Evolutionary conservation across 2,888 invertebrate species (phyloP).

Genomic region (Pachycephus smyrnensis): DNA sequence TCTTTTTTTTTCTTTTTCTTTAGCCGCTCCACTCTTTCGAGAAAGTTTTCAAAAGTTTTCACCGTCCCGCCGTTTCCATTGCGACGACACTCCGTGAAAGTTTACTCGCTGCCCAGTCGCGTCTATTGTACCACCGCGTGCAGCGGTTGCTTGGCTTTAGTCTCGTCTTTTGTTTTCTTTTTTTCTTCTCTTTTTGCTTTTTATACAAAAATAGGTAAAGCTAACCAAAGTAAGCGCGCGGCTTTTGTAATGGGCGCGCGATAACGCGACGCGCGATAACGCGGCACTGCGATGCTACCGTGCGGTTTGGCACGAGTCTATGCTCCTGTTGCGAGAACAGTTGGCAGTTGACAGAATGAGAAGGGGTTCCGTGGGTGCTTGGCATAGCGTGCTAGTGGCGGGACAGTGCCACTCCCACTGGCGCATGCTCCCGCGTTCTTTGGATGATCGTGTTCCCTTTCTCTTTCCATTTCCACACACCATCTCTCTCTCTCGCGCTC

Average conservation of each 20-base stretch:
- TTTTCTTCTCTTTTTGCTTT: no score
- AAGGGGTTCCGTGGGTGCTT: slow-evolving; percentile 55
- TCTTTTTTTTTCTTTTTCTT: no score
- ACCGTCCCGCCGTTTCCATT: no score
- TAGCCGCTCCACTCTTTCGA: no score
- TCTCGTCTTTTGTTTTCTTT: no score
- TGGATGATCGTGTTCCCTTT: not conserved
- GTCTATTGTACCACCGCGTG: no score
- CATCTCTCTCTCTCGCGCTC: not conserved
- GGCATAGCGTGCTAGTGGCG: slow-evolving; percentile 42
- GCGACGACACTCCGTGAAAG: no score
- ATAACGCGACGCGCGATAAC: slow-evolving; percentile 11
- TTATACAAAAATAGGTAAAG: no score
- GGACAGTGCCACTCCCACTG: slow-evolving; percentile 57
- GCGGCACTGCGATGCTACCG: slow-evolving; percentile 28
- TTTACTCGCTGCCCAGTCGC: no score
- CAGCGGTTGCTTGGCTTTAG: no score
- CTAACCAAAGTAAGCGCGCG: not conserved
- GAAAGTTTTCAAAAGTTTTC: no score
- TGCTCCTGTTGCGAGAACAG: slow-evolving; percentile 46
- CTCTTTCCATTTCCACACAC: not conserved
- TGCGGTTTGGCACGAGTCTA: slow-evolving; percentile 31
- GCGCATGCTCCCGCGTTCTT: slow-evolving; percentile 56
- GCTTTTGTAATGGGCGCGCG: not conserved
- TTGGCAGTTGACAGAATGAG: slow-evolving; percentile 58